Conservation (phyloP, 1,140 invertebrate genomes). For the Triops cancriformis region DNA sequence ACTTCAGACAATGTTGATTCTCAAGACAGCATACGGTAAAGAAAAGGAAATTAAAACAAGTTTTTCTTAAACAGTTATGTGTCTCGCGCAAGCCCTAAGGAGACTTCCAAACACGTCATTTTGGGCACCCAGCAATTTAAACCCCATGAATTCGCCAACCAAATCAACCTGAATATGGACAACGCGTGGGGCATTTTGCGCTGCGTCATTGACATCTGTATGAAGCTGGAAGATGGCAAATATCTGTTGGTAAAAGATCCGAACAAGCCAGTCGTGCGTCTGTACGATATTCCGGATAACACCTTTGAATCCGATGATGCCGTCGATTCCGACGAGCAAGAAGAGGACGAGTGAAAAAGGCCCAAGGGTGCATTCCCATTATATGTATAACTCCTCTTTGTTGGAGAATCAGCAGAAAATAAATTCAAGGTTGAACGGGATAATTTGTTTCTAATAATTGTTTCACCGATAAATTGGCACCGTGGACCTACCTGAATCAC, state of each 20-base stretch:
- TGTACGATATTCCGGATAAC: conserved; percentile 96
- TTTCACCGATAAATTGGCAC: not conserved
- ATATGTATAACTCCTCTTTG: conserved; percentile 11
- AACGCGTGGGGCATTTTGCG: conserved; percentile 98
- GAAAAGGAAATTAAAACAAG: not conserved
- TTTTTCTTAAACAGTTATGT: conserved; percentile 60
- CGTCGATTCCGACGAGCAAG: conserved; percentile 69
- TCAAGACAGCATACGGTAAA: not conserved
- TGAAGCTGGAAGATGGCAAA: conserved; percentile 93
- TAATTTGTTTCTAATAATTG: not conserved
- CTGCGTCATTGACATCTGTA: conserved; percentile 95
- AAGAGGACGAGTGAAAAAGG: conserved; percentile 27
- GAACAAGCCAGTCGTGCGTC: conserved; percentile 90
- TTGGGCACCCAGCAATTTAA: conserved; percentile 98
- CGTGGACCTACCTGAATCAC: no score
- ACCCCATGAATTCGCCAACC: conserved; percentile 94
- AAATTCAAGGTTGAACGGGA: conserved; percentile 10
- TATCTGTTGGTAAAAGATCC: conserved; percentile 99
- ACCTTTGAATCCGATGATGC: conserved; percentile 96
- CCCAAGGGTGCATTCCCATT: not conserved
- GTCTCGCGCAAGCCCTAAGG: conserved; percentile 81
- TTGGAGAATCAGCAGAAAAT: conserved; percentile 6
- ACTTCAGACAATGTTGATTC: not conserved
- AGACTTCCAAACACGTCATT: conserved; percentile 94
- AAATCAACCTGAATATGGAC: conserved; percentile 99